Base-by-base conservation (phyloP, 2,797 vertebrate genomes). In the Eutrigla gurnardus region DNA sequence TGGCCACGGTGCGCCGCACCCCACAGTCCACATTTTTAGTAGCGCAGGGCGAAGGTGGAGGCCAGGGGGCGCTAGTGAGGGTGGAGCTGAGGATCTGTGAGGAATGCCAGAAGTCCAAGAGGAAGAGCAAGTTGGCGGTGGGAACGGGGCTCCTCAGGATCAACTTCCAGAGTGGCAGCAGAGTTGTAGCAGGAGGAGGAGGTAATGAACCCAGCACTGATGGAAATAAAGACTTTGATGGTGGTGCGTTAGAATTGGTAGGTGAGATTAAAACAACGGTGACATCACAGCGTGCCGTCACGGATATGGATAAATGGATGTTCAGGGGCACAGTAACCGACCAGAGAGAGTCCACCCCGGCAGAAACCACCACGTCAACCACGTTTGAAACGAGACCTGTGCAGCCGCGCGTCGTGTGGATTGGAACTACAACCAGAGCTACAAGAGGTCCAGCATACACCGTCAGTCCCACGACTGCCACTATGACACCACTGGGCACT, bases 61-160 rank as follows among this genome's bases (percentile, higher is more conserved):
- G 87, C 10, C 94, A 94, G 73, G 96, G 96, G 0, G 65, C 91
- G 0, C 90, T 96, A 55, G 94, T 99, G 33, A 95, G 86, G 77
- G 96, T 97, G 0, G 97, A 98, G 81, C 91, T 99, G 88, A 93
- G 95, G 67, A 97, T 98, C 84, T 97, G 96, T 0, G 97, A 98
- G 49, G 91, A 95, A 0, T 99, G 98, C 84, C 97, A 97, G 91
- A 98, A 98, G 63, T 97, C 97, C 53, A 97, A 97, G 78, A 93
- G 97, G 76, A 98, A 96, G 87, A 98, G 96, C n/a, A 89, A 96
- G 74, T 78, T 98, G 43, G 96, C 95, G 0, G 91, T 94, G 0
- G 97, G 97, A 0, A 91, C 84, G 0, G 96, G 96, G 1, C 89
- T 88, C 57, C 87, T 97, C 61, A 94, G 86, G 70, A 95, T 97